Evolutionary conservation across 1,140 invertebrate species (phyloP), one percentile per base, ranked within the genome.

Genomic region (Neodiprion pinetum): DNA sequence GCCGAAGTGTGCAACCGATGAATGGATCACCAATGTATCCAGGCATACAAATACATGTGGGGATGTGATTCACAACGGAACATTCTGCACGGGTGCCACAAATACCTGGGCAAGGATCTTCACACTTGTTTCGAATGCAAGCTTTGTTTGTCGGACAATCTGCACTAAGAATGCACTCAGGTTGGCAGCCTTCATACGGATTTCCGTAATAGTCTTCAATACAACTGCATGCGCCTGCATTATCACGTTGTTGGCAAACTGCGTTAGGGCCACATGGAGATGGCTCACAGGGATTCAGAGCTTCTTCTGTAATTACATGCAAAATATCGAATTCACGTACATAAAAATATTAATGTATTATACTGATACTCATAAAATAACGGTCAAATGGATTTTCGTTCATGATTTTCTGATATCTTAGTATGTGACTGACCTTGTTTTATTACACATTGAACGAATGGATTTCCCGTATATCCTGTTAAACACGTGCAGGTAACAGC

Each of bases 401-500:
- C 28, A 40, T 40, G 28, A 4, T 40, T n/a, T 74, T 9, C 12
- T 28, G 11, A 28, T 74, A 61, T 61, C 53, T 61, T 61, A 12
- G 7, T 14, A 9, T 65, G 28, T 70, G 17, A 80, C 77, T 80
- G 75, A 88, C 86, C 77, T 82, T 87, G 81, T 74, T 88, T 76
- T 5, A 81, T 53, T 11, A 90, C 75, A 74, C 93, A 94, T 76
- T 91, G 89, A 0, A 91, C 88, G 76, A 93, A 95, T 73, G 95
- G 94, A 91, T 96, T 94, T 74, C 95, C 95, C 2, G 91, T 92
- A 83, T 91, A 95, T 40, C 95, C 95, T 67, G 91, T 88, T 4
- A 91, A 85, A 86, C 95, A 96, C 4, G 92, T 91, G 82, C 95
- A 96, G 7, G 92, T 91, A 3, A 94, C 94, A 67, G 94, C 91